Percentiles rank a stretch among this genome's conserved stretches.
phyloP scores from a whole-genome alignment of 2,113 vertebrate genomes.

The Cryptotis parvus region DNA sequence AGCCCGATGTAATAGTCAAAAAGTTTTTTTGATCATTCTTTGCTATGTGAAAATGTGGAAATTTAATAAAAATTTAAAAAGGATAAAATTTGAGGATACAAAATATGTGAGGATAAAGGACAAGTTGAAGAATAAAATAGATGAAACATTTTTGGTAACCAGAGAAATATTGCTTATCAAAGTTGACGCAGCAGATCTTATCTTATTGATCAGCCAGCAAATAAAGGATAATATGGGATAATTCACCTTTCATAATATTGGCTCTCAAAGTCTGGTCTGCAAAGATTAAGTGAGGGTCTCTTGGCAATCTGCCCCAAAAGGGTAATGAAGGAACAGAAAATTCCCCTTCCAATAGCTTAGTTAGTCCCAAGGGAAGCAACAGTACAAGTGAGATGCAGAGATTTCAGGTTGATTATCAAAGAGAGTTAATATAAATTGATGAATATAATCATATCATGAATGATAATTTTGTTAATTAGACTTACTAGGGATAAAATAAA shows the following conservation, averaged over 20 bases:
- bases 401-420: background rate
- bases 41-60: background rate
- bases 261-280: slow-evolving; percentile 1
- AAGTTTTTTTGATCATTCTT: slow-evolving; percentile 13
- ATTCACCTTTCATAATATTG: background rate
- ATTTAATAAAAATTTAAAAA: slow-evolving; percentile 4
- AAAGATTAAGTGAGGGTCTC: background rate
- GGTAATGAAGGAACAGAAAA: background rate
- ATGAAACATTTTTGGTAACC: background rate
- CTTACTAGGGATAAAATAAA: background rate
- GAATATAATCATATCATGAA: background rate
- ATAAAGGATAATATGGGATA: background rate
- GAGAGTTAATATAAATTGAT: background rate
- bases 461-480: background rate
- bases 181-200: background rate
- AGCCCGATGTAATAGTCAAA: background rate
- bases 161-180: background rate
- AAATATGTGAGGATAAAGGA: background rate
- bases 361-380: background rate
- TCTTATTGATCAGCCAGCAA: slow-evolving; percentile 4
- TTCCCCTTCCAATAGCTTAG: too few species aligned
- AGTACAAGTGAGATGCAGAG: accelerated
- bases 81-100: slow-evolving; percentile 1
- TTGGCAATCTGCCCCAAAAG: background rate
- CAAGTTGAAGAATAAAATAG: slow-evolving; percentile 15